Percentiles rank a stretch among this genome's conserved stretches.
Evolutionary conservation across 35 echinoderm and acorn worm species (phyloP).

Genomic region (Apostichopus parvimensis): DNA sequence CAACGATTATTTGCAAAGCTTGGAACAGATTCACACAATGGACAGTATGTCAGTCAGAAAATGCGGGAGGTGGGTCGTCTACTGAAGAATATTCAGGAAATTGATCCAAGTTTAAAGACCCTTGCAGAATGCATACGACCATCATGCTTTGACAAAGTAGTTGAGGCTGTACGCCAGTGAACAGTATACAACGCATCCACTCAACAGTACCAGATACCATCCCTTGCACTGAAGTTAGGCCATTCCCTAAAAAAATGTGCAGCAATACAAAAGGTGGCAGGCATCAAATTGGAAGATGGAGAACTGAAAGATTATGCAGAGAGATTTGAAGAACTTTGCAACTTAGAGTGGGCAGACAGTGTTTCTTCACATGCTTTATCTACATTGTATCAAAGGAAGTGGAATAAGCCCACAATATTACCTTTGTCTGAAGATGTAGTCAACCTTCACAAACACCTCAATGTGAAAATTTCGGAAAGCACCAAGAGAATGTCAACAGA

Average conservation of each 20-base stretch:
- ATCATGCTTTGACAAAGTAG: constrained; percentile 27
- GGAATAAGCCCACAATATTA: no score
- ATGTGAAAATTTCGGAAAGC: no score
- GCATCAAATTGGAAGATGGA: constrained; percentile 35
- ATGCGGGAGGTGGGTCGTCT: constrained; percentile 63
- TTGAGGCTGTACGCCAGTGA: neutral
- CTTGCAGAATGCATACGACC: constrained; percentile 40
- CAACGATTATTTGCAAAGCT: constrained; percentile 34
- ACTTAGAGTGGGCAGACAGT: no score
- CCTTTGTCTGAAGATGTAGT: no score
- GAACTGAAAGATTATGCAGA: constrained; percentile 7
- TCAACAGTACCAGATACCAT: constrained; percentile 57
- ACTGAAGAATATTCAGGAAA: neutral
- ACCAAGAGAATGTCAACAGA: no score
- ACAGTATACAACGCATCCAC: constrained; percentile 39
- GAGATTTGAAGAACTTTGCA: no score
- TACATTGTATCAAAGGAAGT: no score
- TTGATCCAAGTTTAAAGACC: neutral
- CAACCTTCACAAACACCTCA: no score
- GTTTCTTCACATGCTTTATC: no score
- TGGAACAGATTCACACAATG: constrained; percentile 17
- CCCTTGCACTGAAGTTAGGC: constrained; percentile 73
- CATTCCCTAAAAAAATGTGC: constrained; percentile 66
- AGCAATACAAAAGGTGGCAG: constrained; percentile 50
- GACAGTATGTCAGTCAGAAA: constrained; percentile 63